Conservation (phyloP, 2,888 invertebrate species). For the Lasioglossum morio region DNA sequence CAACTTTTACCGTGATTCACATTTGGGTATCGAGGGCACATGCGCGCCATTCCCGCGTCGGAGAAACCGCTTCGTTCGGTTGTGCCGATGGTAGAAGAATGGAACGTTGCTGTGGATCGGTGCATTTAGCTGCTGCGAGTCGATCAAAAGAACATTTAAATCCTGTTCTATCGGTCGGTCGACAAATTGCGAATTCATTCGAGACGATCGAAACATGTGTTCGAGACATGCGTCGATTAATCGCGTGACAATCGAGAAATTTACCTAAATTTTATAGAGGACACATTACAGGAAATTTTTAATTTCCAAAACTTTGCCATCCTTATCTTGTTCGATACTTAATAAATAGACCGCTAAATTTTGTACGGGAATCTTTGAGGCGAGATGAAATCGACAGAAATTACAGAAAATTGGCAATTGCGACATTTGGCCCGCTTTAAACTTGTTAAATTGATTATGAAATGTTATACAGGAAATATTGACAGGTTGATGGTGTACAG, state of each 20-base stretch:
- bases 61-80: not conserved
- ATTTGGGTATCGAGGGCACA: constrained; percentile 77
- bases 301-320: not conserved
- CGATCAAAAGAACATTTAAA: not conserved
- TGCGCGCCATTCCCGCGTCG: constrained; percentile 59
- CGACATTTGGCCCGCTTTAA: no score
- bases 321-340: not conserved
- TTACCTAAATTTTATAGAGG: not conserved
- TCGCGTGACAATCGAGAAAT: not conserved
- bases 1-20: constrained; percentile 76
- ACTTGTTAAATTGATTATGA: no score
- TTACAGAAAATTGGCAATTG: no score
- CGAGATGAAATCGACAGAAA: no score
- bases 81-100: not conserved
- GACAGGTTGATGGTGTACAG: no score
- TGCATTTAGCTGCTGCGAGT: not conserved
- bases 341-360: not conserved
- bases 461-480: no score
- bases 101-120: constrained; percentile 4
- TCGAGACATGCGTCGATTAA: not conserved
- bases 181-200: not conserved
- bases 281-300: no score
- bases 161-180: not conserved
- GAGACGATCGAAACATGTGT: not conserved
- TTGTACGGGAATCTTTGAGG: no score